Percentiles rank a stretch among this genome's conserved stretches.
phyloP scores from a whole-genome alignment of 64 coral and sea anemone species.

The Pocillopora verrucosa region DNA sequence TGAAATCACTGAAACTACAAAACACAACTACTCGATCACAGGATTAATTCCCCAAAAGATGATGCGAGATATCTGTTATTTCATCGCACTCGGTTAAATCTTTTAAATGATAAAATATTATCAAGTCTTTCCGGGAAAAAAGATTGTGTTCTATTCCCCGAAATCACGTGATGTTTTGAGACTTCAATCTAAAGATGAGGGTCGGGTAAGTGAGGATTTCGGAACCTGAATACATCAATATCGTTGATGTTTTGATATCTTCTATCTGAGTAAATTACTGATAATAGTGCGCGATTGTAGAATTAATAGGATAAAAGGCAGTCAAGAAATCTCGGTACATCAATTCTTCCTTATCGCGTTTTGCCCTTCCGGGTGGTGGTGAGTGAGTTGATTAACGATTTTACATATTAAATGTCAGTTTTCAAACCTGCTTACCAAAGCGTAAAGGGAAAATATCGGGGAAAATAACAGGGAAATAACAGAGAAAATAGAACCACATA shows the following conservation, averaged over 20 bases:
- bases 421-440: not conserved
- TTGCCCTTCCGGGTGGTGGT: not conserved
- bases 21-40: too few species aligned
- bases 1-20: not conserved
- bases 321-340: not conserved
- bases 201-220: not conserved
- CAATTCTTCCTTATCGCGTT: not conserved
- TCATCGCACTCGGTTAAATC: not conserved
- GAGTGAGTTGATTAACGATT: not conserved
- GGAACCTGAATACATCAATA: too few species aligned
- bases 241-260: too few species aligned
- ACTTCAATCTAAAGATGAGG: not conserved
- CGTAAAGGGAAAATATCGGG: not conserved
- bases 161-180: conserved; percentile 29
- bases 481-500: not conserved
- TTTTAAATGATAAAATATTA: not conserved
- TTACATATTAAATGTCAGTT: not conserved
- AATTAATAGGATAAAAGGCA: too few species aligned
- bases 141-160: not conserved
- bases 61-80: not conserved
- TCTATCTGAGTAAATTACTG: too few species aligned
- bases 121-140: not conserved
- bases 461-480: not conserved
- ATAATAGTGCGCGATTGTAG: too few species aligned
- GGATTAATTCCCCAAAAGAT: not conserved